Percentiles rank a stretch among this genome's conserved stretches.
Conservation (phyloP, 2,888 invertebrate species). For the Candidula unifasciata region DNA sequence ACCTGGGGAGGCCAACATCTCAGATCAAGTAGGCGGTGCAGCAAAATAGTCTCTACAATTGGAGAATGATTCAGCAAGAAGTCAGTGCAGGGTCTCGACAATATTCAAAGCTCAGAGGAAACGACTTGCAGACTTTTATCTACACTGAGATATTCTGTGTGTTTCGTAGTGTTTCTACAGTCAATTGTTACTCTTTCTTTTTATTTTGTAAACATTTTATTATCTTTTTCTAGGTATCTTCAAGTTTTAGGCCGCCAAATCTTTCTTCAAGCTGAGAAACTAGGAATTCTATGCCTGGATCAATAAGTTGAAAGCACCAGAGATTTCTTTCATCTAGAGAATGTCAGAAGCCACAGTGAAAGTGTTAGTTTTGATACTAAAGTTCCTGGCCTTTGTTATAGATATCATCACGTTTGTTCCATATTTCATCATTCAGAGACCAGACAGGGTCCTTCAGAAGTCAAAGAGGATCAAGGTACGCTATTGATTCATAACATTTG, state of each 20-base stretch:
- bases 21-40: too few relatives aligned
- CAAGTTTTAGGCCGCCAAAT: neutral
- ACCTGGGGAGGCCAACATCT: too few relatives aligned
- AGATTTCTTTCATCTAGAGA: neutral
- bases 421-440: slow-evolving; percentile 89
- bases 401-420: slow-evolving; percentile 94
- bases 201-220: neutral
- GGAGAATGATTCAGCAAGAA: too few relatives aligned
- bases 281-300: neutral
- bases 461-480: slow-evolving; percentile 72
- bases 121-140: too few relatives aligned
- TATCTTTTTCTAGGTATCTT: too few relatives aligned
- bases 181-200: neutral
- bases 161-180: neutral
- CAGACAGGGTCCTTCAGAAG: slow-evolving; percentile 62
- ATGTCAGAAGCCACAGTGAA: slow-evolving; percentile 62
- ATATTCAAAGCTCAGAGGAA: too few relatives aligned
- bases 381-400: slow-evolving; percentile 83
- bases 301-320: neutral
- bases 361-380: slow-evolving; percentile 67
- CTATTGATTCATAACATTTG: neutral
- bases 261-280: neutral
- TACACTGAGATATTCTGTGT: too few relatives aligned
- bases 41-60: too few relatives aligned
- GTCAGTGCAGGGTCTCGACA: too few relatives aligned